Evolutionary conservation across 2,113 vertebrate species (phyloP), one percentile per base, ranked within the genome.

Genomic region (Coturnix japonica): DNA sequence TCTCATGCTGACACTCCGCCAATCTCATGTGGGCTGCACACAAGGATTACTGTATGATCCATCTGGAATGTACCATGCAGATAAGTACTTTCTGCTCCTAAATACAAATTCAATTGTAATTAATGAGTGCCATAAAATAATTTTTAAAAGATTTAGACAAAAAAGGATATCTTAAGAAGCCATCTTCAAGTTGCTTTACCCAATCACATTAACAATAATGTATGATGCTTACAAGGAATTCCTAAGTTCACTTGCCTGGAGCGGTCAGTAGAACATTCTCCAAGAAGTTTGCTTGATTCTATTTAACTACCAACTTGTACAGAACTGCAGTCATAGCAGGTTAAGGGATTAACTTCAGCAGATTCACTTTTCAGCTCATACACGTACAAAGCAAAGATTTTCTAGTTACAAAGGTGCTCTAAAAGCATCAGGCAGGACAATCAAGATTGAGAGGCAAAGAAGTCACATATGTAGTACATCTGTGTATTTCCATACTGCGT

Each of bases 21-120:
- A 96, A 86, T 94, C 94, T 92, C 93, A 88, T 91, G 86, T 97
- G 94, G 93, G 94, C 89, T 94, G 91, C 85, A 96, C 74, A 97
- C 77, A 73, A 94, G 95, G 97, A 97, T 97, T 97, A 97, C 78
- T 94, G 79, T 95, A 96, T 96, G 97, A 96, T 96, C 95, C 94
- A 95, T 95, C 91, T 97, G 95, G 94, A 96, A 93, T 70, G 60
- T 84, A 94, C 46, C 39, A 61, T 76, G 71, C 81, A 95, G 81
- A 95, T 90, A 94, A 95, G 90, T 66, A 95, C 90, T 94, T 94
- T 60, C 77, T 93, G 90, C 86, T 91, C 71, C 73, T 73, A 92
- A 95, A 96, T 54, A 93, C 57, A 90, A 94, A 95, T 81, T 90
- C 66, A 91, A 30, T 22, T 11, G 14, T 92, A 77, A 90, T 85